phyloP scores from a whole-genome alignment of 2,113 vertebrate species.

The Danionella cerebrum region DNA sequence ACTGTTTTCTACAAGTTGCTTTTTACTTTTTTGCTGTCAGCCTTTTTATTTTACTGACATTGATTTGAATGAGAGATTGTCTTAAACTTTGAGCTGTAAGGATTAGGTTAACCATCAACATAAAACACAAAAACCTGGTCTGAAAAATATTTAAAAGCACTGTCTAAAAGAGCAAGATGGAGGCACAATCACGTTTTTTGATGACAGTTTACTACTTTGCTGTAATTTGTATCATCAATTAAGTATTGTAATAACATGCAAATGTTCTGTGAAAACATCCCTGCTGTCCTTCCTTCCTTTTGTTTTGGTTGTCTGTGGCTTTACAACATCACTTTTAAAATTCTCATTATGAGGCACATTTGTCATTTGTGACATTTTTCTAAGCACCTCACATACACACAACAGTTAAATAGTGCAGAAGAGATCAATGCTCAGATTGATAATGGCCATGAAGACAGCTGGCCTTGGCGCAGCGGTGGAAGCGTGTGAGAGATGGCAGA shows the following conservation, averaged over 20 bases:
- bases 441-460: slow-evolving; percentile 36
- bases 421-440: slow-evolving; percentile 45
- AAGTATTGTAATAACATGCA: neutral
- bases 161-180: no score
- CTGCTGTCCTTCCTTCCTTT: neutral
- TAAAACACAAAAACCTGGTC: no score
- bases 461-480: slow-evolving; percentile 16
- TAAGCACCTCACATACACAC: neutral
- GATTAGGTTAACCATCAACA: no score
- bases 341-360: slow-evolving; percentile 22
- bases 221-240: neutral
- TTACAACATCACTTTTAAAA: neutral
- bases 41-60: no score
- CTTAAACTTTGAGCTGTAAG: no score
- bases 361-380: slow-evolving; percentile 3
- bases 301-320: neutral
- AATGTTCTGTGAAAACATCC: neutral
- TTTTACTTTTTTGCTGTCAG: no score
- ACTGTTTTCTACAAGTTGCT: no score
- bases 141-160: no score
- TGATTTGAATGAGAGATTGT: no score
- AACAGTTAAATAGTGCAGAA: slow-evolving; percentile 26
- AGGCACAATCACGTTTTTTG: no score
- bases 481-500: slow-evolving; percentile 15
- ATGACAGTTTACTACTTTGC: no score